phyloP scores from a whole-genome alignment of 2,888 invertebrate species.

The Tetragnatha montana region DNA sequence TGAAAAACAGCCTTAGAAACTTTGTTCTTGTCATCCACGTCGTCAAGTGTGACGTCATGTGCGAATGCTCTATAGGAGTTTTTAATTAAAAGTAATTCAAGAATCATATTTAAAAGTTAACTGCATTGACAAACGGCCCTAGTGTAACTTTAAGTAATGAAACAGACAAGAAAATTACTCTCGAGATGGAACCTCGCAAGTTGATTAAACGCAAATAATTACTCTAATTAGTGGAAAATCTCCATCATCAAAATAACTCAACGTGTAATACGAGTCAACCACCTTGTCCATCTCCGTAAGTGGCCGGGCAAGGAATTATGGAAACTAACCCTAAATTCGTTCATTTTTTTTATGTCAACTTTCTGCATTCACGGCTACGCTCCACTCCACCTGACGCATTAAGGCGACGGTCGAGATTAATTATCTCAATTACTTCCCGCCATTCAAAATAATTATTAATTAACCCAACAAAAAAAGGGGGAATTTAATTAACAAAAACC shows the following conservation, averaged over 20 bases:
- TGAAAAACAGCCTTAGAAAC: too few relatives aligned
- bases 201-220: background rate
- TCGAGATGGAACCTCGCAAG: background rate
- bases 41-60: too few relatives aligned
- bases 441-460: conserved; percentile 32
- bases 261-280: background rate
- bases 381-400: background rate
- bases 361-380: too few relatives aligned
- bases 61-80: too few relatives aligned
- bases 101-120: too few relatives aligned
- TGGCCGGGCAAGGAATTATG: background rate
- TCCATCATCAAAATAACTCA: background rate
- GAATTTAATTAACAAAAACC: conserved; percentile 16
- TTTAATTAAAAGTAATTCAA: too few relatives aligned
- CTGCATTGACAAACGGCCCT: too few relatives aligned
- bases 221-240: background rate
- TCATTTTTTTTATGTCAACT: too few relatives aligned
- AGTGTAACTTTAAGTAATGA: too few relatives aligned
- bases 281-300: background rate
- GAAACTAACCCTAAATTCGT: background rate
- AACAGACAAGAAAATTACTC: too few relatives aligned
- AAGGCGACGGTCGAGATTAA: conserved; percentile 6
- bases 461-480: conserved; percentile 23
- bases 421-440: conserved; percentile 1
- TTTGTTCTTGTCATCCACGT: too few relatives aligned